Evolutionary conservation across 1,140 invertebrate species (phyloP), one percentile per base, ranked within the genome.

Genomic region (Hyposmocoma kahamanoa): DNA sequence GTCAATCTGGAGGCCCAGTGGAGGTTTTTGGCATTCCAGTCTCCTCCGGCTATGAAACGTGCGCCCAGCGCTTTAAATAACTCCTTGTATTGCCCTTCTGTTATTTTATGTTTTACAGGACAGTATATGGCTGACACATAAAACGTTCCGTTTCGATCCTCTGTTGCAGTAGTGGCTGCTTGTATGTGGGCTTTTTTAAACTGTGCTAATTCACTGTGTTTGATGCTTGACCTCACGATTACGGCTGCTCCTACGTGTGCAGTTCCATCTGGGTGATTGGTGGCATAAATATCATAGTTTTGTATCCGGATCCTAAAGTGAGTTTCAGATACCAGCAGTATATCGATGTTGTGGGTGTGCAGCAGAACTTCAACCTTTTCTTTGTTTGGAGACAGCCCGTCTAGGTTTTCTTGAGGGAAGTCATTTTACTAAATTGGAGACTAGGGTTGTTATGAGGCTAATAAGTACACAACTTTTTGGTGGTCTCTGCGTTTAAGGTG

Each of bases 151-250:
- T 3, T 42, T 21, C 20, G 9, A 21, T 22, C 22, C 11, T 42
- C 22, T 17, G 19, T 19, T 8, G 11, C 13, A 1, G 19, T 17
- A 26, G 42, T 28, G 17, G 42, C 19, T 8, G 42, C 22, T 26
- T 45, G 42, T 1, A 45, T 28, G 13, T 28, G 22, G 11, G n/a
- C 21, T 4, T 11, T 26, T 30, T 30, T 9, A 8, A n/a, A 45
- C 11, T 22, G n/a, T 13, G 19, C 13, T 26, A 39, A 10, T 39
- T 36, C 26, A 48, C 38, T 20, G 21, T 60, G 42, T 18, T 58
- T 58, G 2, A 58, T 48, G 1, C 15, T 24, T 22, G 20, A 41
- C 34, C 17, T 58, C 0, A 60, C 39, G 20, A 60, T 22, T 2
- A 45, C 26, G 1, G 22, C 42, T 19, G 42, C 17, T n/a, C 22